Conservation (phyloP, 1,140 invertebrate genomes). For the Centruroides sculpturatus region DNA sequence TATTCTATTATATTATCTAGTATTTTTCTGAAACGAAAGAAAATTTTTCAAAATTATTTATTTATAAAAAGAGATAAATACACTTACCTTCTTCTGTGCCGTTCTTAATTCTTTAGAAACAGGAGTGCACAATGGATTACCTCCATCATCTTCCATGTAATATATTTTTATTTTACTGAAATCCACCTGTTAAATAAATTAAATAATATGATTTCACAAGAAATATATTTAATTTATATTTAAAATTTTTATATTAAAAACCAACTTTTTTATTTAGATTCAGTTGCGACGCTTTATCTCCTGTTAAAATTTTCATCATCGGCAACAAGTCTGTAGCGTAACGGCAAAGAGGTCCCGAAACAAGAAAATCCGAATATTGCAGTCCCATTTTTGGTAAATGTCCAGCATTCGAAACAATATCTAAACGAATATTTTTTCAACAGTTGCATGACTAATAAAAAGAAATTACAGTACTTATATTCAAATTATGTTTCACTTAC, state of each 20-base stretch:
- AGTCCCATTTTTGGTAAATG: no score
- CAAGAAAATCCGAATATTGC: conserved; percentile 15
- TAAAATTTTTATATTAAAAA: conserved; percentile 22
- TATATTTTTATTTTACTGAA: conserved; percentile 55
- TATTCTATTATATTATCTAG: no score
- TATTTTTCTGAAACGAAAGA: no score
- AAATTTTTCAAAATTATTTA: no score
- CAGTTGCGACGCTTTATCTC: conserved; percentile 5
- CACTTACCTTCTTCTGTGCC: conserved; percentile 45
- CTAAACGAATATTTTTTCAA: no score
- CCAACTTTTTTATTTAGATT: conserved; percentile 34
- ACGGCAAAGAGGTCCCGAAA: conserved; percentile 35
- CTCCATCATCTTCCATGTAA: conserved; percentile 71
- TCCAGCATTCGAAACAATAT: no score
- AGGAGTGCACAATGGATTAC: conserved; percentile 52
- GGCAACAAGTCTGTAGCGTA: conserved; percentile 33
- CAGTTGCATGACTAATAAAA: no score
- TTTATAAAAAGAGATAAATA: no score
- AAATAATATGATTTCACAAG: no score
- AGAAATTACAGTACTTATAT: no score
- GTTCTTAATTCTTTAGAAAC: conserved; percentile 58
- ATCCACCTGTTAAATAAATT: conserved; percentile 35
- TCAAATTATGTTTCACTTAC: conserved; percentile 22
- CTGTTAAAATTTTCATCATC: conserved; percentile 20
- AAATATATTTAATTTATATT: no score